A percentile compares a stretch with the other conserved stretches of the same genome.
Evolutionary conservation across 1,140 invertebrate genomes (phyloP).

Genomic region (Dufourea novaeangliae): DNA sequence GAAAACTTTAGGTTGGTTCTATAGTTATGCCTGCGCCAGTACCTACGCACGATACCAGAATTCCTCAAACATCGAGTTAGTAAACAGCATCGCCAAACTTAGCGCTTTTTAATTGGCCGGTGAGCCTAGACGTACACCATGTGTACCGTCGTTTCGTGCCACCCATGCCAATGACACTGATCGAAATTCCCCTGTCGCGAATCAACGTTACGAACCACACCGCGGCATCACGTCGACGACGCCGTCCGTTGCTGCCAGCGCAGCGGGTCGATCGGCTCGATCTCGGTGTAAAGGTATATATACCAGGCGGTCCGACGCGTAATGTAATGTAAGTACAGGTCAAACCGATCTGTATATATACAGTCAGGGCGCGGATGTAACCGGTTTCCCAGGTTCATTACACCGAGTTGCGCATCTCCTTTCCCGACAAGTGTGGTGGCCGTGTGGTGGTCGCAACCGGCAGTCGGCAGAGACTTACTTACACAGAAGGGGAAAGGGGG

Average conservation of each 20-base stretch:
- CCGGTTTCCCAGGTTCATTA: constrained; percentile 82
- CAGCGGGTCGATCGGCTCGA: constrained; percentile 55
- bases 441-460: constrained; percentile 68
- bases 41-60: too few relatives aligned
- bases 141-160: too few relatives aligned
- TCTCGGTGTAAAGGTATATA: too few relatives aligned
- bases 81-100: background rate
- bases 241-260: constrained; percentile 25
- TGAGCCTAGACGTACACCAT: background rate
- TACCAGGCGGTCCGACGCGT: constrained; percentile 47
- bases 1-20: too few relatives aligned
- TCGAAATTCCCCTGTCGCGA: background rate
- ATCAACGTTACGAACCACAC: background rate
- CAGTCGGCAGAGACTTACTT: constrained; percentile 65
- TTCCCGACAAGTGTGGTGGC: constrained; percentile 76
- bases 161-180: background rate
- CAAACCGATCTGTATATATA: constrained; percentile 74
- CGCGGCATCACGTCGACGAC: background rate
- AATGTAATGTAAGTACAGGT: constrained; percentile 70
- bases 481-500: too few relatives aligned
- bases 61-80: background rate
- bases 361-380: constrained; percentile 74
- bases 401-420: constrained; percentile 78
- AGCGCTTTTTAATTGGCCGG: background rate
- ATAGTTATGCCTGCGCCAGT: too few relatives aligned